Conservation (phyloP, 1,140 invertebrate species). For the Parapsyche elsis region DNA sequence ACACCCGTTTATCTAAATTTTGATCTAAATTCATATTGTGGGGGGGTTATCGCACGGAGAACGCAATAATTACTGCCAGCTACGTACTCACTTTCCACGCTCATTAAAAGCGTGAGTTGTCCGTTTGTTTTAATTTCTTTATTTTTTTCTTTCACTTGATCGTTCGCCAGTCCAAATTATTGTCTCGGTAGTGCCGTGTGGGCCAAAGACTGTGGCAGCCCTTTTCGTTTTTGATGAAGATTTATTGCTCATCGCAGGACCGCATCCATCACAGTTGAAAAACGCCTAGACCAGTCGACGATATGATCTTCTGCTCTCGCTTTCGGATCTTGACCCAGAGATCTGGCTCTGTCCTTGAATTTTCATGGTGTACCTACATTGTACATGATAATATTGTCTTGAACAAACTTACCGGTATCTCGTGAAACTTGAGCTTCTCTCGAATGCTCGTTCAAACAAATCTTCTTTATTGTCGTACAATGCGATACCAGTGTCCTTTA, state of each 20-base stretch:
- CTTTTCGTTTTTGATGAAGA: conserved; percentile 24
- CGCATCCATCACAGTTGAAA: conserved; percentile 1
- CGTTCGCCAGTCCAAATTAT: not conserved
- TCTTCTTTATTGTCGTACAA: not conserved
- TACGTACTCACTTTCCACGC: not conserved
- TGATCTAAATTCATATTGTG: not conserved
- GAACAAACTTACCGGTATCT: not conserved
- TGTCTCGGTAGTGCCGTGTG: not conserved
- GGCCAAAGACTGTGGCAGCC: not conserved
- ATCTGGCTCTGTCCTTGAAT: too few relatives aligned
- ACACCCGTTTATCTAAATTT: conserved; percentile 5
- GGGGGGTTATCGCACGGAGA: not conserved
- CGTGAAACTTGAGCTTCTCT: not conserved
- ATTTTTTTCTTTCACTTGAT: conserved; percentile 9
- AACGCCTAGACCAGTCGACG: too few relatives aligned
- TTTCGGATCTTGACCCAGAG: too few relatives aligned
- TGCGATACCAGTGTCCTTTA: too few relatives aligned
- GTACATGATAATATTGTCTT: too few relatives aligned
- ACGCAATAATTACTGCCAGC: not conserved
- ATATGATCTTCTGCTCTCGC: too few relatives aligned
- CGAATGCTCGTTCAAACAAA: conserved; percentile 14
- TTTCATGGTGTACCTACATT: too few relatives aligned
- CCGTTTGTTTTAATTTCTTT: conserved; percentile 18
- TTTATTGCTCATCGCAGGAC: not conserved
- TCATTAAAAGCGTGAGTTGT: conserved; percentile 30